These are phyloP conservation scores for Pachyuromys duprasi DNA, from an alignment of 2,797 vertebrate species.

Conservation along the genomic window DNA sequence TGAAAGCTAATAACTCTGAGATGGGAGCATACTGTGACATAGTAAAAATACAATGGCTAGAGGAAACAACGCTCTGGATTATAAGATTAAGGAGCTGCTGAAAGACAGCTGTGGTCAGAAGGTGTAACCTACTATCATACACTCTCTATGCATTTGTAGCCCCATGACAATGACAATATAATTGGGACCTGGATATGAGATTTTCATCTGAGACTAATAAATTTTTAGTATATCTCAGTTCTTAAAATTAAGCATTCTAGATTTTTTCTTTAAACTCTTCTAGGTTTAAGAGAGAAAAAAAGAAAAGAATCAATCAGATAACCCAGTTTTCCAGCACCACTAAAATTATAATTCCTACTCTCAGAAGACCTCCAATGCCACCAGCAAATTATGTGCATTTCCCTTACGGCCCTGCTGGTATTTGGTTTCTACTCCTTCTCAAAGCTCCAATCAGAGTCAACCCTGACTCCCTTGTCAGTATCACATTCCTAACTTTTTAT, in stretches of 20 bases:
- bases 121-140: neutral
- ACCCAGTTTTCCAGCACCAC: neutral
- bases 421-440: neutral
- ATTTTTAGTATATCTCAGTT: neutral
- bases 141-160: neutral
- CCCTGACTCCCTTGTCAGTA: neutral
- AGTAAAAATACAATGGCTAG: neutral
- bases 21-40: neutral
- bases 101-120: neutral
- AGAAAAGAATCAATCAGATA: neutral
- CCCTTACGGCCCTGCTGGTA: conserved; percentile 11
- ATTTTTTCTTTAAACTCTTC: neutral
- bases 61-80: neutral
- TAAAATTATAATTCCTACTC: conserved; percentile 37
- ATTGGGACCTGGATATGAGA: conserved; percentile 17
- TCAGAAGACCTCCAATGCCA: conserved; percentile 47
- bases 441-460: neutral
- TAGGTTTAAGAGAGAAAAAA: neutral
- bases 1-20: conserved; percentile 40
- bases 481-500: neutral
- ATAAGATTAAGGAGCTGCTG: neutral
- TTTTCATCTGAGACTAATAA: neutral
- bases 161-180: neutral
- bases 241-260: conserved; percentile 46
- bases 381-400: neutral